Conservation (phyloP, 2,797 vertebrate species). For the Chaunax sp. region DNA sequence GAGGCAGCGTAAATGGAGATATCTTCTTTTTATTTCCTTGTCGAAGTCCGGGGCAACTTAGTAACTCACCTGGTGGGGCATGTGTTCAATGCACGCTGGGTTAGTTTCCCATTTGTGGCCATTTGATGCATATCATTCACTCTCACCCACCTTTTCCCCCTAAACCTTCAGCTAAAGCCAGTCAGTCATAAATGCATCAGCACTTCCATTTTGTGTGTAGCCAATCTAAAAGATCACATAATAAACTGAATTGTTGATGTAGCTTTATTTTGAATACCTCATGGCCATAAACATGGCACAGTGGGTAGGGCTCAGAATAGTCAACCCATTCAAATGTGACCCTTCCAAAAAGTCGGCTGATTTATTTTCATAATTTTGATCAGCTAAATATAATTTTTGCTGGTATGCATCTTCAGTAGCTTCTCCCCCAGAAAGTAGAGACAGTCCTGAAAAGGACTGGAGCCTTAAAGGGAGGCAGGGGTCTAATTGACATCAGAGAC, state of each 20-base stretch:
- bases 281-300: neutral
- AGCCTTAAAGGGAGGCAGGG: constrained; percentile 4
- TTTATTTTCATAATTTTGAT: neutral
- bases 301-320: no score
- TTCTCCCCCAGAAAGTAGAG: neutral
- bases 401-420: neutral
- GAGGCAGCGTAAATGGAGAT: neutral
- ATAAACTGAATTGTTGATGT: neutral
- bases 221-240: neutral
- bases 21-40: neutral
- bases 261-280: neutral
- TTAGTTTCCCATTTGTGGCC: no score
- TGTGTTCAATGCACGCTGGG: no score
- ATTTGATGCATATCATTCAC: no score
- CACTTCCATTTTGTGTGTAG: no score
- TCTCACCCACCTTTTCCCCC: no score
- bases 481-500: constrained; percentile 47
- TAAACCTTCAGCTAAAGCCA: neutral
- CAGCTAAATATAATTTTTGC: neutral
- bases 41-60: no score
- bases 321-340: neutral
- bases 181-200: neutral
- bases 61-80: no score
- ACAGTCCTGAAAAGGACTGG: neutral
- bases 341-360: neutral